Evolutionary conservation across 2,113 vertebrate genomes (phyloP).

Genomic region (Propithecus coquereli): DNA sequence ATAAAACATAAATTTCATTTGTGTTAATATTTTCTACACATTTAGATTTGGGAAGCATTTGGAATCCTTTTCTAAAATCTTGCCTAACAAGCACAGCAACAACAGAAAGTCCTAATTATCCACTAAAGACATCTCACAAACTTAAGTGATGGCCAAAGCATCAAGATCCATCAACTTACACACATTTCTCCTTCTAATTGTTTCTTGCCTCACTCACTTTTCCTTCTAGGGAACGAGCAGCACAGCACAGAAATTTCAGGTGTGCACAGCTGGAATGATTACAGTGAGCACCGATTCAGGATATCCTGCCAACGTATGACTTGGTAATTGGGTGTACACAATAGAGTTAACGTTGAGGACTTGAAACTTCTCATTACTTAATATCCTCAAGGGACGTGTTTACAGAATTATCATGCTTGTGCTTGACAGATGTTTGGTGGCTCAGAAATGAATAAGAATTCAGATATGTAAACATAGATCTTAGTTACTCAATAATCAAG

Average conservation of each 20-base stretch:
- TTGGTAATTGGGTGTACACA: background rate
- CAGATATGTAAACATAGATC: conserved; percentile 54
- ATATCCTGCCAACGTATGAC: background rate
- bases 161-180: background rate
- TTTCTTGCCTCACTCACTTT: background rate
- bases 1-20: background rate
- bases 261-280: background rate
- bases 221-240: background rate
- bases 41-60: background rate
- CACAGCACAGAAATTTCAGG: background rate
- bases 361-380: background rate
- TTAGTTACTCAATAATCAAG: background rate
- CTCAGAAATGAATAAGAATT: background rate
- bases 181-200: background rate
- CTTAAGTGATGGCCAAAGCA: background rate
- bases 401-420: background rate
- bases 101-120: background rate
- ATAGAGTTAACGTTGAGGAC: background rate
- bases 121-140: background rate
- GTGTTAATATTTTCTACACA: background rate
- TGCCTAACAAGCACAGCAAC: background rate
- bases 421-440: conserved; percentile 24
- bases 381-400: conserved; percentile 3
- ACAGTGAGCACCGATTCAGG: background rate
- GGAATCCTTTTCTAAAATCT: background rate